A percentile compares a stretch with the other conserved stretches of the same genome.
Evolutionary conservation across 2,797 vertebrate genomes (phyloP).

Genomic region (Bradypodion ventrale): DNA sequence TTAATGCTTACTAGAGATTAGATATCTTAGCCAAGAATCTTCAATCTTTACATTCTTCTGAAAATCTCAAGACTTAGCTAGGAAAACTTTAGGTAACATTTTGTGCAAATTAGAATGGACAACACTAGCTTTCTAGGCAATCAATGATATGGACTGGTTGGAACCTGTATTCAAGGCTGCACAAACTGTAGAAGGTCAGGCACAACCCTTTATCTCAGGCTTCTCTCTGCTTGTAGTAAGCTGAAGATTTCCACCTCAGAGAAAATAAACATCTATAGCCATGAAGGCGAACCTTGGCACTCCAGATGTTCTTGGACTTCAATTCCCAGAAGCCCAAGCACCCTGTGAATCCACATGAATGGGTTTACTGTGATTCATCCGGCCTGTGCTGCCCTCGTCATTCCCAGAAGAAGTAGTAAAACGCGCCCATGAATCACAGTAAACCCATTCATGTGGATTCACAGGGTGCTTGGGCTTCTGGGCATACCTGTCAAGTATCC

Average conservation of each 20-base stretch:
- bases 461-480: no score
- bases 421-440: no score
- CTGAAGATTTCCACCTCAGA: not conserved
- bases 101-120: not conserved
- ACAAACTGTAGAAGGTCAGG: not conserved
- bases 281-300: no score
- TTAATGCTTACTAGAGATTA: not conserved
- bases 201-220: not conserved
- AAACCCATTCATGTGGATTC: no score
- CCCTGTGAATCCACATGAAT: no score
- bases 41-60: not conserved
- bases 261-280: not conserved
- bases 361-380: no score
- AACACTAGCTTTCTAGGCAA: not conserved
- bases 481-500: no score
- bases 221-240: not conserved
- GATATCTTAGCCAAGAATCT: not conserved
- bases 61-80: not conserved
- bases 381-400: no score
- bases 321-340: no score
- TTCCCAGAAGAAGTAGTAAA: no score
- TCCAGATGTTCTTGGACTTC: no score
- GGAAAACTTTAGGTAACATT: not conserved
- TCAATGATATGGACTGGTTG: not conserved
- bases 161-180: not conserved